A percentile compares a stretch with the other conserved stretches of the same genome.
phyloP scores from a whole-genome alignment of 2,797 vertebrate genomes.

The Characodon lateralis region DNA sequence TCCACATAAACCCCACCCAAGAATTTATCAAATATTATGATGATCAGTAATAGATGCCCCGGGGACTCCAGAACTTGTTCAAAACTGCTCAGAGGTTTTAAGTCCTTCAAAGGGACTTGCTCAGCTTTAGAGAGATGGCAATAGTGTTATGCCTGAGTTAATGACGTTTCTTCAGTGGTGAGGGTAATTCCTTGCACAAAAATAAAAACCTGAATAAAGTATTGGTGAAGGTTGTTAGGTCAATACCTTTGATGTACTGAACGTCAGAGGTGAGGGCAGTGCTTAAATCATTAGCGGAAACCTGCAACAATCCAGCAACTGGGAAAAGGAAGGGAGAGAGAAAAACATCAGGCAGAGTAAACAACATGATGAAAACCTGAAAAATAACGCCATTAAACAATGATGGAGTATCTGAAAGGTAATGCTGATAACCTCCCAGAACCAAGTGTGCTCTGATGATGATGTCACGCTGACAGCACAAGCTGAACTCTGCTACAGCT shows the following conservation, averaged over 20 bases:
- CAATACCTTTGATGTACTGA: constrained; percentile 93
- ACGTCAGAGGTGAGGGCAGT: constrained; percentile 91
- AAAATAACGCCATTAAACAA: constrained; percentile 28
- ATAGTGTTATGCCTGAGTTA: neutral
- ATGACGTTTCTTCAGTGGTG: neutral
- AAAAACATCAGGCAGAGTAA: constrained; percentile 1
- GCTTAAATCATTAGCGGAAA: constrained; percentile 87
- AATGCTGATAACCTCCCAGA: constrained; percentile 25
- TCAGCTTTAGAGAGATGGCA: neutral
- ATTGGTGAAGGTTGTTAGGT: neutral
- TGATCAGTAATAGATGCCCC: neutral
- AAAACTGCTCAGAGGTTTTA: neutral
- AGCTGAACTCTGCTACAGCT: constrained; percentile 35
- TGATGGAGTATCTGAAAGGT: constrained; percentile 18
- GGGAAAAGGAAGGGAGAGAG: constrained; percentile 12
- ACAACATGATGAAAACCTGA: constrained; percentile 15
- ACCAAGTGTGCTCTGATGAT: constrained; percentile 18
- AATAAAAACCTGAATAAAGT: neutral
- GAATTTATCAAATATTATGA: neutral
- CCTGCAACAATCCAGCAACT: constrained; percentile 91
- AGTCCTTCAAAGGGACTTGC: neutral
- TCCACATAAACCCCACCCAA: neutral
- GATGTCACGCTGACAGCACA: constrained; percentile 38
- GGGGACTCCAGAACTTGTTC: neutral
- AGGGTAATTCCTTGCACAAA: neutral